Evolutionary conservation across 2,797 vertebrate species (phyloP).

Genomic region (Pantherophis alleghaniensis): DNA sequence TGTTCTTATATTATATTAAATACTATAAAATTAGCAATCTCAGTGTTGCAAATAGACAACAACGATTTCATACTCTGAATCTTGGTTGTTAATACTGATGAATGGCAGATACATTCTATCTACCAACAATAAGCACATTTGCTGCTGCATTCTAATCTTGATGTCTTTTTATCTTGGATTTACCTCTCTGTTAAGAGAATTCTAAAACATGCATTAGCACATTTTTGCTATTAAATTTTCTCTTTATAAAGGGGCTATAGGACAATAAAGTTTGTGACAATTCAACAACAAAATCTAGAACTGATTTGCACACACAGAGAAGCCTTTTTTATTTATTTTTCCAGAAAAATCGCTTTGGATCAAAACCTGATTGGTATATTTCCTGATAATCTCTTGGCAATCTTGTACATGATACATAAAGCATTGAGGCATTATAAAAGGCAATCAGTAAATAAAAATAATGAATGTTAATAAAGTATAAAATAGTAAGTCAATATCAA

Average conservation of each 20-base stretch:
- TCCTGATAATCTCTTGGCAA: neutral
- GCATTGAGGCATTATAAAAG: constrained; percentile 2
- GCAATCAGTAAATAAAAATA: neutral
- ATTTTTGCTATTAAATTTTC: neutral
- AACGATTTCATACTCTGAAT: constrained; percentile 12
- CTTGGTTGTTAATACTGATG: neutral
- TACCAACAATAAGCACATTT: neutral
- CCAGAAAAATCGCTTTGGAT: neutral
- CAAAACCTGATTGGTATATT: neutral
- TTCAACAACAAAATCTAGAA: neutral
- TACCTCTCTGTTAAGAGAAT: neutral
- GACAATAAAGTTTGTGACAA: constrained; percentile 1
- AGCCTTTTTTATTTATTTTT: constrained; percentile 6
- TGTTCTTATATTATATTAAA: neutral
- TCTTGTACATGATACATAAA: neutral
- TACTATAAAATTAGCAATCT: neutral
- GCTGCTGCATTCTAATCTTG: constrained; percentile 1
- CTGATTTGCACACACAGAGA: neutral
- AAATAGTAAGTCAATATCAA: neutral
- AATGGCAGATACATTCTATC: constrained; percentile 17
- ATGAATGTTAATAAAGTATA: neutral
- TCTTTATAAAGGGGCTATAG: neutral
- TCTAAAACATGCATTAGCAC: neutral
- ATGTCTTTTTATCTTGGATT: neutral
- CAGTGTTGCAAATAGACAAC: neutral